Conservation (phyloP, 2,888 invertebrate species). For the Lamproptera curius region DNA sequence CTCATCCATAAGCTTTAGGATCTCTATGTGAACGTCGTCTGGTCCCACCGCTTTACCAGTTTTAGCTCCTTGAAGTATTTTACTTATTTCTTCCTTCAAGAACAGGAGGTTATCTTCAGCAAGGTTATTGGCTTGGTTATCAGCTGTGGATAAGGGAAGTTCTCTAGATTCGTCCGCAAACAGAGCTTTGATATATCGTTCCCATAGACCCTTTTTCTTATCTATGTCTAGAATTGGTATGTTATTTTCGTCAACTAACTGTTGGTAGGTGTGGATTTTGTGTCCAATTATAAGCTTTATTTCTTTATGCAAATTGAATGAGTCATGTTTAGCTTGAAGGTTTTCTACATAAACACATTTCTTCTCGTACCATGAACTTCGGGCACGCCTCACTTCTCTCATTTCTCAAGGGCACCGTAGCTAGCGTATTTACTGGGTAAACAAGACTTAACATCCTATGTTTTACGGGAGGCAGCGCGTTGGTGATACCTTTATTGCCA, state of each 20-base stretch:
- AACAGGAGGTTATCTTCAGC: constrained; percentile 6
- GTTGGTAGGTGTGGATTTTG: not conserved
- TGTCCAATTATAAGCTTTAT: constrained; percentile 8
- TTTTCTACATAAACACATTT: constrained; percentile 10
- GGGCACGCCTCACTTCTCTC: constrained; percentile 8
- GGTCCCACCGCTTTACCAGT: constrained; percentile 14
- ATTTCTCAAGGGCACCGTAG: too few relatives aligned
- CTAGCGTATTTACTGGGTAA: too few relatives aligned
- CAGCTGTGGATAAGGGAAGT: not conserved
- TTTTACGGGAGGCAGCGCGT: too few relatives aligned
- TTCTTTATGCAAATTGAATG: constrained; percentile 18
- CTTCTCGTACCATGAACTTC: constrained; percentile 2
- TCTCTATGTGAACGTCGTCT: constrained; percentile 14
- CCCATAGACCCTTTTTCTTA: constrained; percentile 12
- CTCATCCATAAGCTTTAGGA: constrained; percentile 16
- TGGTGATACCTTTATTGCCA: too few relatives aligned
- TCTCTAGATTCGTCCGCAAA: constrained; percentile 10
- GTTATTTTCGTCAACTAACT: not conserved
- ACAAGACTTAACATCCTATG: too few relatives aligned
- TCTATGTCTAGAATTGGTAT: not conserved
- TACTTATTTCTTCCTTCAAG: constrained; percentile 14
- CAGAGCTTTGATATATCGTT: constrained; percentile 11
- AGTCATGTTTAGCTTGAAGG: constrained; percentile 9
- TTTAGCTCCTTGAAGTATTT: constrained; percentile 18
- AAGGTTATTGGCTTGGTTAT: too few relatives aligned